Evolutionary conservation across 2,888 invertebrate species (phyloP), one percentile per base, ranked within the genome.

Genomic region (Rhorus exstirpatorius): DNA sequence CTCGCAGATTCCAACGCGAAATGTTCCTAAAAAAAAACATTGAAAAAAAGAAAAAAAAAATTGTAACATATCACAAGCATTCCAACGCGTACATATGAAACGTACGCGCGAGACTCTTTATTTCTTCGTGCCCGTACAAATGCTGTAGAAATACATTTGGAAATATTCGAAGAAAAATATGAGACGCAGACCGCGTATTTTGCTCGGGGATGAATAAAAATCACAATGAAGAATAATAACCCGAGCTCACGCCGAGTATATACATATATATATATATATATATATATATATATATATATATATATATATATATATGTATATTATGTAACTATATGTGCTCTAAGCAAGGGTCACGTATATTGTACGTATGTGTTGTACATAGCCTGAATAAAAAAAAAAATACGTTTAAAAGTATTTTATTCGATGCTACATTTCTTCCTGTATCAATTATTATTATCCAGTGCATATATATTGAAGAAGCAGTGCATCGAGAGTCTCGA

Each of bases 331-430:
- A 60, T 77, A 82, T 74, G 51, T 74, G 89, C 87, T 90, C 89
- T 92, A 92, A 92, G 90, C 87, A 90, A 91, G 89, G 89, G 89
- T 92, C 90, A 91, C 91, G 91, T n/a, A n/a, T 92, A 92, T 92
- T 92, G 91, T 92, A 92, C 91, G 91, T 92, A 92, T 92, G 90
- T 92, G 92, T 92, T 92, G 92, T 92, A 92, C 88, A 92, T 92
- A 92, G 92, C 90, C 91, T 92, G 91, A 92, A 92, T 92, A n/a
- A 70, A 70, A 70, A 92, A 92, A 91, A 85, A 91, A 91, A 90
- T 90, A 91, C 91, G 91, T 91, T 92, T 92, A 92, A 92, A 91
- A 90, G 87, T 91, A 90, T 75, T 67, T 31, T 3, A 38, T 67
- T 55, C 31, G 35, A 8, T 31, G 35, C 8, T 35, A 4, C 0